A percentile compares a stretch with the other conserved stretches of the same genome.
Evolutionary conservation across 2,888 invertebrate genomes (phyloP).

Genomic region (Polylopha cassiicola): DNA sequence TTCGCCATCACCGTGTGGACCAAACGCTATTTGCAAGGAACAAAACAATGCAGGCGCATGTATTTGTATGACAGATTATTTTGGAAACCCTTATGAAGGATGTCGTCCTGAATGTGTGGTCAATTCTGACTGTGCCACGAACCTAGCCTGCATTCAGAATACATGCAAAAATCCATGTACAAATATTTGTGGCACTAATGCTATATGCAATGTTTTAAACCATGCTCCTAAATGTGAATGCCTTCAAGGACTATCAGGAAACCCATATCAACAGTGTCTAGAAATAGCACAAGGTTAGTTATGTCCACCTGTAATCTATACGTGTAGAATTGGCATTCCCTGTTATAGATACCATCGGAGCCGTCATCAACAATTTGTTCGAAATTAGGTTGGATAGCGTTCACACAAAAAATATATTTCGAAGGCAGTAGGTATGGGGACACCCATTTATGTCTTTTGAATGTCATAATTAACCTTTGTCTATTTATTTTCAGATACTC

Average conservation of each 20-base stretch:
- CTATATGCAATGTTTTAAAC: slow-evolving; percentile 83
- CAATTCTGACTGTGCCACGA: slow-evolving; percentile 84
- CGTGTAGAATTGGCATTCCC: no score
- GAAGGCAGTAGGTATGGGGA: no score
- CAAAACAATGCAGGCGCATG: slow-evolving; percentile 82
- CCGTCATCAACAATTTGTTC: no score
- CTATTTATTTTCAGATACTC: slow-evolving; percentile 43
- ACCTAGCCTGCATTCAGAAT: slow-evolving; percentile 83
- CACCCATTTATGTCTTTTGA: not conserved
- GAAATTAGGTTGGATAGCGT: no score
- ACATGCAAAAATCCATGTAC: slow-evolving; percentile 87
- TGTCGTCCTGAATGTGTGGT: slow-evolving; percentile 86
- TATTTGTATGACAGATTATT: slow-evolving; percentile 81
- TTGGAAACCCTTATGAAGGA: slow-evolving; percentile 87
- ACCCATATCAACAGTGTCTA: slow-evolving; percentile 77
- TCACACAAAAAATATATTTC: no score
- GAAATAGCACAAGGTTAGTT: slow-evolving; percentile 52
- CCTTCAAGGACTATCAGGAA: slow-evolving; percentile 78
- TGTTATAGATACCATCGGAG: no score
- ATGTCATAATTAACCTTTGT: not conserved
- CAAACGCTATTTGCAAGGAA: slow-evolving; percentile 84
- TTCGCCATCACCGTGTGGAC: slow-evolving; percentile 83
- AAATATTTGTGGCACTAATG: slow-evolving; percentile 85
- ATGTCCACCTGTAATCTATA: not conserved
- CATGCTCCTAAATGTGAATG: slow-evolving; percentile 85